These are phyloP conservation scores for Pterocles burchelli DNA, from an alignment of 2,113 vertebrate genomes.

Conservation along the genomic window DNA sequence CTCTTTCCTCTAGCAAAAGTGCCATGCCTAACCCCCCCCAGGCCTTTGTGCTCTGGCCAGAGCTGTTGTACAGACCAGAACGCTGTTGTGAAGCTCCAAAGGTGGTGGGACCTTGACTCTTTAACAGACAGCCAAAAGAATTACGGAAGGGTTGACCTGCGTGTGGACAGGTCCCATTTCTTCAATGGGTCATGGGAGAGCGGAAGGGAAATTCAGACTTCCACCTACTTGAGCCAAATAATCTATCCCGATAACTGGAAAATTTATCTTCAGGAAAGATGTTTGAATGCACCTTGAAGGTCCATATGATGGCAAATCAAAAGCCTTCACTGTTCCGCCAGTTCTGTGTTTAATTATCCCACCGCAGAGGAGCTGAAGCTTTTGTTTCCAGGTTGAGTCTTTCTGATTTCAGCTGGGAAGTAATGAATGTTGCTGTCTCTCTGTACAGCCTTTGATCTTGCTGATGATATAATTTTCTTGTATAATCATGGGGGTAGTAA, in stretches of 20 bases:
- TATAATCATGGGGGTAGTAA: background rate
- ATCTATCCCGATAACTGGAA: background rate
- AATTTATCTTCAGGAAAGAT: background rate
- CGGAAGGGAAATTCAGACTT: background rate
- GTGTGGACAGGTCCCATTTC: background rate
- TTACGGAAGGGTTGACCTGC: background rate
- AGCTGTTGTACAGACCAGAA: background rate
- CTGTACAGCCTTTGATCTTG: slow-evolving; percentile 4
- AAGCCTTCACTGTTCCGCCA: background rate
- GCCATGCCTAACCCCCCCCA: background rate
- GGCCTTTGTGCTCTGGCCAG: background rate
- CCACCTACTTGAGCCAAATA: background rate
- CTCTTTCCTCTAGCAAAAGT: background rate
- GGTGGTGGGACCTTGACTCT: background rate
- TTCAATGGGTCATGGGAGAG: background rate
- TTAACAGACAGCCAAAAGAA: background rate
- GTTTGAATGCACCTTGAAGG: background rate
- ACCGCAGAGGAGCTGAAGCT: background rate
- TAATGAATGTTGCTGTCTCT: slow-evolving; percentile 1
- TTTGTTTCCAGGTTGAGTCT: slow-evolving; percentile 36
- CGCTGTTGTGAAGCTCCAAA: background rate
- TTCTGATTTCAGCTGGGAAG: background rate
- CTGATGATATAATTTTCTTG: background rate
- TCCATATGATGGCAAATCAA: background rate
- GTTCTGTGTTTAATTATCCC: slow-evolving; percentile 34